Percentiles rank a stretch among this genome's conserved stretches.
These are phyloP conservation scores for Alviniconcha marisindica DNA, from an alignment of 1,140 invertebrate genomes.

Conservation along the genomic window DNA sequence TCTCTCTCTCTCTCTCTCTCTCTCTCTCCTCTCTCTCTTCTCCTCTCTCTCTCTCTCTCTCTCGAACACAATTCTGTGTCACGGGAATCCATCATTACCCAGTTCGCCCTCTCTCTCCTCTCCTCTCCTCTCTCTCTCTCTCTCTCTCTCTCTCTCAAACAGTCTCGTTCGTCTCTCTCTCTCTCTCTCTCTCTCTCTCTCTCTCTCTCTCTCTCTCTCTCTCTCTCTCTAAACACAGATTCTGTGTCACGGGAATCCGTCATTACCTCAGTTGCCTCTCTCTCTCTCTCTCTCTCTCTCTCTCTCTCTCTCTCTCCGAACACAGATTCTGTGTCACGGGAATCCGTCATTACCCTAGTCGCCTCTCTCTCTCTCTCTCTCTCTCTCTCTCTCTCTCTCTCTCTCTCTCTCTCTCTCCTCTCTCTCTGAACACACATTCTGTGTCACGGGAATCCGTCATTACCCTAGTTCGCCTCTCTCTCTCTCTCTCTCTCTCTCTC, in stretches of 20 bases:
- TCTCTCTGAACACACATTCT: too few species aligned
- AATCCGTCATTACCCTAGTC: too few species aligned
- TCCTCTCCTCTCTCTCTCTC: slow-evolving; percentile 25
- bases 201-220: slow-evolving; percentile 32
- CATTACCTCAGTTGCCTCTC: neutral
- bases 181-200: neutral
- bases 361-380: too few species aligned
- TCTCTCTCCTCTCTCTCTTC: neutral
- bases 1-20: neutral
- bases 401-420: neutral
- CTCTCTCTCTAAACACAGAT: too few species aligned
- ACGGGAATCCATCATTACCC: neutral
- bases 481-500: neutral
- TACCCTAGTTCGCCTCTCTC: too few species aligned
- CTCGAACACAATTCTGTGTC: too few species aligned
- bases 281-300: neutral
- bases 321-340: too few species aligned
- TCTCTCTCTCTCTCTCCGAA: neutral
- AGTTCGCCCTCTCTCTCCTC: neutral
- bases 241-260: too few species aligned
- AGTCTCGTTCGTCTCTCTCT: neutral
- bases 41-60: neutral
- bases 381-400: neutral
- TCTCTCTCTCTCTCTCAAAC: slow-evolving; percentile 13
- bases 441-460: too few species aligned